phyloP scores from a whole-genome alignment of 2,797 vertebrate genomes.

The Hemibagrus guttatus region DNA sequence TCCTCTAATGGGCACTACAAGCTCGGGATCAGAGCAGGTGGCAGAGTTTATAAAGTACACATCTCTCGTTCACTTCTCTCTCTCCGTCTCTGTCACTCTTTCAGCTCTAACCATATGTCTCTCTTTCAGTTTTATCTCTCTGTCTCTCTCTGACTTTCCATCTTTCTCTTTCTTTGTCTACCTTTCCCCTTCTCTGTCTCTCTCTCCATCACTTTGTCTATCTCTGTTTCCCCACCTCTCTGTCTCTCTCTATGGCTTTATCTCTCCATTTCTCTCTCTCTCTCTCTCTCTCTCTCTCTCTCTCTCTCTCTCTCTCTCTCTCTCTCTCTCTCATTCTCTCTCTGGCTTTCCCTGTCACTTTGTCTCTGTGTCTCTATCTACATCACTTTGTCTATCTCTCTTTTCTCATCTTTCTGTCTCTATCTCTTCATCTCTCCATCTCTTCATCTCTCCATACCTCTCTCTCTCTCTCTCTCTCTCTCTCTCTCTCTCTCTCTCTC shows the following conservation, averaged over 20 bases:
- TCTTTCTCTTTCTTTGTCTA: not conserved
- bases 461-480: not conserved
- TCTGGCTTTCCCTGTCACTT: not conserved
- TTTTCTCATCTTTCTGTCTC: not conserved
- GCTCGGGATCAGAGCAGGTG: slow-evolving; percentile 61
- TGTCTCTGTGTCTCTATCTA: too few species aligned
- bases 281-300: not conserved
- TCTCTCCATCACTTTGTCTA: not conserved
- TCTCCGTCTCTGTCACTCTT: slow-evolving; percentile 30
- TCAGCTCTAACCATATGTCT: slow-evolving; percentile 14
- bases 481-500: not conserved
- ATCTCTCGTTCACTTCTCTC: not conserved
- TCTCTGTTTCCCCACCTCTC: not conserved
- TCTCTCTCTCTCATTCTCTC: not conserved
- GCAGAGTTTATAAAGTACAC: slow-evolving; percentile 26
- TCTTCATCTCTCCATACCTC: not conserved
- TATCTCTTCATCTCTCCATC: not conserved
- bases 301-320: not conserved
- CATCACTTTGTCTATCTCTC: not conserved
- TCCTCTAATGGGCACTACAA: slow-evolving; percentile 62
- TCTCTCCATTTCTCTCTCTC: not conserved
- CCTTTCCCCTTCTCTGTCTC: not conserved
- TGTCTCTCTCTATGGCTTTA: not conserved
- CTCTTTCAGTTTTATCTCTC: not conserved
- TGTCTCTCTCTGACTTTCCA: not conserved